These are phyloP conservation scores for Aurelia sp. DNA, from an alignment of 30 jellyfish, hydroid and myxozoan species.

Conservation along the genomic window DNA sequence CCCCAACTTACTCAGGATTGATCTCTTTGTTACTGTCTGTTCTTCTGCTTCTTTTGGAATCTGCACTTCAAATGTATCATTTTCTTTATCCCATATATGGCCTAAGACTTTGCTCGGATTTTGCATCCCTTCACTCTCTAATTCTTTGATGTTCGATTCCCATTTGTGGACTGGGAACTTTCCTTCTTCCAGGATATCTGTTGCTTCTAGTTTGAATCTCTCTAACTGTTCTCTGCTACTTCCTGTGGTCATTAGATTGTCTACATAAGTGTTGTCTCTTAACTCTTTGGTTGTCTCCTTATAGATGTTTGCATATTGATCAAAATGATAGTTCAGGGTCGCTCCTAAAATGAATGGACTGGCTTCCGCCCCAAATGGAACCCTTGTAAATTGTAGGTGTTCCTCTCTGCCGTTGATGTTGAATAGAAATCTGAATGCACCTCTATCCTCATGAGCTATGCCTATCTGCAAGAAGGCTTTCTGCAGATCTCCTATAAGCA, in stretches of 20 bases:
- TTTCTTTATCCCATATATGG: no score
- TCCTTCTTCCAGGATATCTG: no score
- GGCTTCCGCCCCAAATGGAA: conserved; percentile 60
- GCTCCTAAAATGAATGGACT: conserved; percentile 68
- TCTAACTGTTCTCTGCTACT: not conserved
- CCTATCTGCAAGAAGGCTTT: conserved; percentile 56
- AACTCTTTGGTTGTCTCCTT: conserved; percentile 24
- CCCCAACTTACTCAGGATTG: conserved; percentile 39
- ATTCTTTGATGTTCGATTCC: no score
- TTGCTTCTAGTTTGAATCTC: no score
- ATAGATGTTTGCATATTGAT: conserved; percentile 21
- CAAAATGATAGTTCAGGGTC: conserved; percentile 46
- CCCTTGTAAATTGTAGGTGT: conserved; percentile 71
- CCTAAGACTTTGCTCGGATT: no score
- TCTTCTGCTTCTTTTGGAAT: no score
- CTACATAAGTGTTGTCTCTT: conserved; percentile 7
- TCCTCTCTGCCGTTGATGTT: conserved; percentile 45
- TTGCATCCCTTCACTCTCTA: no score
- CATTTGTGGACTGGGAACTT: no score
- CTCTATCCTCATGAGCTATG: conserved; percentile 30
- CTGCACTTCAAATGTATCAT: no score
- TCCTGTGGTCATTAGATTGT: conserved; percentile 24
- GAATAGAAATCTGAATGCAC: not conserved
- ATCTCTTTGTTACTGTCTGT: conserved; percentile 16
- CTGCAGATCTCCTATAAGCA: conserved; percentile 40